phyloP scores from a whole-genome alignment of 2,113 vertebrate species.

The human region DNA sequence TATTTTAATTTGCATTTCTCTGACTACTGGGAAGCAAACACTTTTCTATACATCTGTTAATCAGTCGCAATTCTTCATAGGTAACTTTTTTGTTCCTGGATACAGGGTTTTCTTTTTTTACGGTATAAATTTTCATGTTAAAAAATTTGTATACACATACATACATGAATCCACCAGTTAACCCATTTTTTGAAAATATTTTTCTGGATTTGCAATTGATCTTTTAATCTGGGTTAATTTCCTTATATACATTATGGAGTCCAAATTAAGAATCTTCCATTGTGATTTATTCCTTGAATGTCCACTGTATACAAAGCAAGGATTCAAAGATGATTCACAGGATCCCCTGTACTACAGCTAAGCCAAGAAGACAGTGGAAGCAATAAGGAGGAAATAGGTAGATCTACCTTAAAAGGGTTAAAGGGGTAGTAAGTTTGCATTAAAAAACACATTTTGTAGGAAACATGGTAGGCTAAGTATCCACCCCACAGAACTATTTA shows the following conservation, averaged over 20 bases:
- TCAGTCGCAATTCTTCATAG: background rate
- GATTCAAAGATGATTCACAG: background rate
- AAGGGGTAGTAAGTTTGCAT: background rate
- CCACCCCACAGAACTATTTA: background rate
- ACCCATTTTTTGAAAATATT: background rate
- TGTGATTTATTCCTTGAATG: background rate
- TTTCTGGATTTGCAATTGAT: background rate
- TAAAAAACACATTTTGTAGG: background rate
- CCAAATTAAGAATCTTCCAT: background rate
- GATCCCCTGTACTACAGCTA: background rate
- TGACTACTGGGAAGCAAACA: background rate
- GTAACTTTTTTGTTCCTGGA: background rate
- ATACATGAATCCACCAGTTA: background rate
- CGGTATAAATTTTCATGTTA: background rate
- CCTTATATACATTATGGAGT: background rate
- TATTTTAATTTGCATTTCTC: background rate
- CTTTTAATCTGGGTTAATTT: slow-evolving; percentile 13
- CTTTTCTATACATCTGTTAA: background rate
- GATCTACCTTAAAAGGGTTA: background rate
- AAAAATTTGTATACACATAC: background rate
- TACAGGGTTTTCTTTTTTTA: background rate
- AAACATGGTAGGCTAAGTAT: background rate
- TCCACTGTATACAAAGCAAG: background rate
- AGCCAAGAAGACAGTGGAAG: background rate
- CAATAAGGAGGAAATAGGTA: background rate